These are phyloP conservation scores for Champsocephalus gunnari DNA, from an alignment of 2,797 vertebrate species.

Conservation along the genomic window DNA sequence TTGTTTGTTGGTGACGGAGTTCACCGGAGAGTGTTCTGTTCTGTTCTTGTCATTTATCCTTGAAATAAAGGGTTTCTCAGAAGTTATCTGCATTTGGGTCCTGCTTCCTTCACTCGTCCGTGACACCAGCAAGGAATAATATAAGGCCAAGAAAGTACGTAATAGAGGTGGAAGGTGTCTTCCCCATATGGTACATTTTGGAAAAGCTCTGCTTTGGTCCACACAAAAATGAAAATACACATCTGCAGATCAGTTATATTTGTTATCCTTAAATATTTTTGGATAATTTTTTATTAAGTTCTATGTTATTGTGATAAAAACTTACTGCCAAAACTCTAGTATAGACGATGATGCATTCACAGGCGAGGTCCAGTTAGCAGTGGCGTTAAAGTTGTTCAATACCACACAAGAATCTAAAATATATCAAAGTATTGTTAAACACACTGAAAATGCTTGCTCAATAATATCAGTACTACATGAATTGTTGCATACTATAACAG, in stretches of 20 bases:
- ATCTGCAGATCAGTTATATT: background rate
- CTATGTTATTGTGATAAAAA: conserved; percentile 35
- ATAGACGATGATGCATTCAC: conserved; percentile 78
- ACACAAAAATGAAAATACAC: background rate
- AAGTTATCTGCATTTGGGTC: no score
- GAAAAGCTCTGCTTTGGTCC: background rate
- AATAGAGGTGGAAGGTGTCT: no score
- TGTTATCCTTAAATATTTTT: background rate
- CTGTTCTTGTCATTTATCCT: no score
- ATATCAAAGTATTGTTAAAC: conserved; percentile 27
- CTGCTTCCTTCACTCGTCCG: no score
- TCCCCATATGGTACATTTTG: background rate
- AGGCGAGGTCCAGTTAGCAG: conserved; percentile 60
- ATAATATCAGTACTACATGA: background rate
- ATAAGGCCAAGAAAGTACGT: no score
- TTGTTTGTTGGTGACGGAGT: no score
- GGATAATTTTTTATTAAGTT: background rate
- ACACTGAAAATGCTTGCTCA: conserved; percentile 5
- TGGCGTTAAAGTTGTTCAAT: conserved; percentile 61
- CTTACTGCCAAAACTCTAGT: conserved; percentile 86
- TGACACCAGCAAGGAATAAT: no score
- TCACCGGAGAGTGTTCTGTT: no score
- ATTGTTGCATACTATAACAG: background rate
- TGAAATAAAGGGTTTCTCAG: no score
- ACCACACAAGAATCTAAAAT: conserved; percentile 73